phyloP scores from a whole-genome alignment of 2,888 invertebrate species.

The Noctua fimbriata region DNA sequence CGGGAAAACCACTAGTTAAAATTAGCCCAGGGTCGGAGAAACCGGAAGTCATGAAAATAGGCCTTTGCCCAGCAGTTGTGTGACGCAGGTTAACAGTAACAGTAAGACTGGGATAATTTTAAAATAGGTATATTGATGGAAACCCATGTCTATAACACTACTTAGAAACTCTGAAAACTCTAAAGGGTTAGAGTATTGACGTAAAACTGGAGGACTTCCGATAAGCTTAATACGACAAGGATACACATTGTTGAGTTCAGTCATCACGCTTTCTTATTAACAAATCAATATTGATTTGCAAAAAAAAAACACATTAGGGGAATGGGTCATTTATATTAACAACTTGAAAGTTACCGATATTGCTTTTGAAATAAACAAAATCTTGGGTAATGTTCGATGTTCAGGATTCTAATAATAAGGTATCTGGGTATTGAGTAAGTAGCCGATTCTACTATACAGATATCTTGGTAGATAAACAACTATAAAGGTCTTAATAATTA shows the following conservation, averaged over 20 bases:
- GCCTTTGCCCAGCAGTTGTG: too few species aligned
- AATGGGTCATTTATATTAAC: neutral
- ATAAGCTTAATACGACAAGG: neutral
- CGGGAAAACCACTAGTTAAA: too few species aligned
- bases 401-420: neutral
- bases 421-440: neutral
- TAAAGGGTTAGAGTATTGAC: too few species aligned
- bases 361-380: neutral
- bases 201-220: neutral
- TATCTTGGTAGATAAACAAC: neutral
- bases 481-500: conserved; percentile 14
- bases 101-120: too few species aligned
- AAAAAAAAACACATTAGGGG: neutral
- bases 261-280: neutral
- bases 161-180: too few species aligned
- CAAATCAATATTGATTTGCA: neutral
- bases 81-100: too few species aligned
- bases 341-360: neutral
- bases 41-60: neutral
- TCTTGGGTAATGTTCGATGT: neutral
- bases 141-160: too few species aligned
- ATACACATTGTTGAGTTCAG: neutral
- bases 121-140: too few species aligned
- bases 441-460: neutral
- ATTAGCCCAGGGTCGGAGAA: neutral